These are phyloP conservation scores for Quiscalus mexicanus DNA, from an alignment of 2,113 vertebrate genomes.

Conservation along the genomic window DNA sequence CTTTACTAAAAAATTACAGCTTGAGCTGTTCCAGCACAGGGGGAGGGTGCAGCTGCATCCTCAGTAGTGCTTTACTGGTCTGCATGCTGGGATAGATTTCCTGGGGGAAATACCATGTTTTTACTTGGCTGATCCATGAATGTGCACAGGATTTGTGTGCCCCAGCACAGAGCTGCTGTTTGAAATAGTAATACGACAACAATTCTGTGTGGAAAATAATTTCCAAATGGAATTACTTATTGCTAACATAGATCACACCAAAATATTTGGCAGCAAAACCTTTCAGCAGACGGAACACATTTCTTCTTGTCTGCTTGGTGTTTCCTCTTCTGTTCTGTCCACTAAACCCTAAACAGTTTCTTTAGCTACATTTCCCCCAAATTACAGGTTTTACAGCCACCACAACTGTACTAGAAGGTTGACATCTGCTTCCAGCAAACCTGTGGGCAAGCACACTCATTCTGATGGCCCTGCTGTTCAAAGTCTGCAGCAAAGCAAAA, in stretches of 20 bases:
- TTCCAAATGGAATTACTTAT: conserved; percentile 48
- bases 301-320: not conserved
- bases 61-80: not conserved
- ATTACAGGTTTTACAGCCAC: not conserved
- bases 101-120: conserved; percentile 13
- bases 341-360: not conserved
- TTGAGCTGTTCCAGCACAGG: not conserved
- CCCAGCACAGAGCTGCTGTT: conserved; percentile 19
- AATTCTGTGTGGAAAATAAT: not conserved
- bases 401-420: not conserved
- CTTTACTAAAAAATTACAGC: not conserved
- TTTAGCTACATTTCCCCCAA: not conserved
- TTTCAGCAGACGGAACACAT: not conserved
- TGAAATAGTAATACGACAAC: not conserved
- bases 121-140: not conserved
- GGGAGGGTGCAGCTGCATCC: not conserved
- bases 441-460: not conserved
- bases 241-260: not conserved
- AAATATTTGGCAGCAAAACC: conserved; percentile 21
- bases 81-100: not conserved
- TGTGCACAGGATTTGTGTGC: not conserved
- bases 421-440: not conserved
- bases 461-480: not conserved
- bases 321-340: not conserved
- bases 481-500: not conserved